Percentiles rank a stretch among this genome's conserved stretches.
These are phyloP conservation scores for Sarcoramphus papa DNA, from an alignment of 2,797 vertebrate species.

Conservation along the genomic window DNA sequence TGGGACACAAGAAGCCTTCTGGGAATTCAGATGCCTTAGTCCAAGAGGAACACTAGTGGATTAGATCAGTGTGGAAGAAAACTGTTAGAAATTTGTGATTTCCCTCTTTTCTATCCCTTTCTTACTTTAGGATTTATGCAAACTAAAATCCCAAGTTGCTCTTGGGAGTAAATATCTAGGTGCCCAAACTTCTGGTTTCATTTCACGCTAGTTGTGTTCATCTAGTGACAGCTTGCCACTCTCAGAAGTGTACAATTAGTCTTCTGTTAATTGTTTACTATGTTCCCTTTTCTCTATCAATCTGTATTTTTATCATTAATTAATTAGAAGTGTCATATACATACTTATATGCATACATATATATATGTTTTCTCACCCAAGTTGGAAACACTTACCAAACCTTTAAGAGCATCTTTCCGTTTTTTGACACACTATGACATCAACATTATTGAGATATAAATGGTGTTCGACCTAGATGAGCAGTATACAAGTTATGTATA, in stretches of 20 bases:
- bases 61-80: neutral
- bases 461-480: neutral
- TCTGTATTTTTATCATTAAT: neutral
- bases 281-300: neutral
- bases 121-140: neutral
- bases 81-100: neutral
- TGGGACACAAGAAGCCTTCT: neutral
- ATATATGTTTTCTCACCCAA: neutral
- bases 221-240: neutral
- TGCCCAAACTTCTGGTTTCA: neutral
- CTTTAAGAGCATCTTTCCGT: neutral
- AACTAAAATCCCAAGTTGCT: neutral
- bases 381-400: neutral
- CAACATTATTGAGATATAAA: neutral
- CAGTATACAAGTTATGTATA: neutral
- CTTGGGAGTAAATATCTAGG: neutral
- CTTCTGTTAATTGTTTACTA: neutral
- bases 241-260: neutral
- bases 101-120: neutral
- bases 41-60: neutral
- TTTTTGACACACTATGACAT: neutral
- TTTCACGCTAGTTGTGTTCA: neutral
- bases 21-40: neutral
- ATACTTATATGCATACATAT: neutral
- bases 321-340: neutral